phyloP scores from a whole-genome alignment of 1,140 invertebrate genomes.

The Pseudomyrmex gracilis region DNA sequence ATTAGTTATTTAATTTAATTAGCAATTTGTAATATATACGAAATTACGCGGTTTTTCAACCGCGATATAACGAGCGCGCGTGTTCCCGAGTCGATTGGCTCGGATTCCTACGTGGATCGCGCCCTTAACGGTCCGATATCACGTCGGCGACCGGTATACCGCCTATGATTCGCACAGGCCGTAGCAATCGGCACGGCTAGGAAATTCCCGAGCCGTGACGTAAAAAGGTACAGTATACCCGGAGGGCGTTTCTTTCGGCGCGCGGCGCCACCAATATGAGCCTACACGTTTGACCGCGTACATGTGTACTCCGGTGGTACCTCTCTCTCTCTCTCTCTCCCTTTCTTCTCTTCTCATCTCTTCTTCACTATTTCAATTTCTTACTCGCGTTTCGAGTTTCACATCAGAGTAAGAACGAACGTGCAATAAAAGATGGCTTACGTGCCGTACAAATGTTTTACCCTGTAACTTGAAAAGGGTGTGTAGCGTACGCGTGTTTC shows the following conservation, averaged over 20 bases:
- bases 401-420: neutral
- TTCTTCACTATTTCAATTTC: too few species aligned
- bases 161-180: too few species aligned
- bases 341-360: neutral
- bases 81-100: slow-evolving; percentile 52
- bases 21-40: neutral
- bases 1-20: neutral
- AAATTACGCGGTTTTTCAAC: too few species aligned
- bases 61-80: slow-evolving; percentile 8
- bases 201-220: slow-evolving; percentile 79
- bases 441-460: too few species aligned
- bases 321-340: slow-evolving; percentile 9
- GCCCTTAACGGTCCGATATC: slow-evolving; percentile 76
- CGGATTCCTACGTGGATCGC: slow-evolving; percentile 56
- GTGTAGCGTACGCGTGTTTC: too few species aligned
- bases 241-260: slow-evolving; percentile 70
- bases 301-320: too few species aligned
- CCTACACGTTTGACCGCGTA: slow-evolving; percentile 16
- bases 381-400: too few species aligned
- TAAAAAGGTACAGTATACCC: slow-evolving; percentile 74
- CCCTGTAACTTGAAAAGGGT: too few species aligned
- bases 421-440: neutral
- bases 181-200: slow-evolving; percentile 66
- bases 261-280: slow-evolving; percentile 75
- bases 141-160: slow-evolving; percentile 29